phyloP scores from a whole-genome alignment of 2,113 vertebrate species.

The Rhadina sibilatrix region DNA sequence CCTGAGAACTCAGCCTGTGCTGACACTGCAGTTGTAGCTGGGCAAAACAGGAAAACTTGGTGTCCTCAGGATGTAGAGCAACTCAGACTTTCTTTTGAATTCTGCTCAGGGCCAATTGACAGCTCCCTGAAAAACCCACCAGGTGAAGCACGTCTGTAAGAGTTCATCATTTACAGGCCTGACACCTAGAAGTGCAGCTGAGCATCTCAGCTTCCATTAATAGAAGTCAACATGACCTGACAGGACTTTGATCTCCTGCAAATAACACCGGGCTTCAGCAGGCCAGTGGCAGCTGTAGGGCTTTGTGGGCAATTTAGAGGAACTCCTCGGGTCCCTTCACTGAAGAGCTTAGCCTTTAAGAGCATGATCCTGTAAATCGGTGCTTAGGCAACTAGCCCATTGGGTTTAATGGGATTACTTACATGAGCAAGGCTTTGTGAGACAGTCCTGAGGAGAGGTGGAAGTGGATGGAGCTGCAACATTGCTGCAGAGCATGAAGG shows the following conservation, averaged over 20 bases:
- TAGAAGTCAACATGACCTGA: conserved; percentile 43
- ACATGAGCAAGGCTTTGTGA: not conserved
- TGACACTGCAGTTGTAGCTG: not conserved
- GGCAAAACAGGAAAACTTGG: not conserved
- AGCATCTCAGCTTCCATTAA: conserved; percentile 14
- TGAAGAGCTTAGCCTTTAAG: conserved; percentile 52
- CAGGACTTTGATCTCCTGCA: conserved; percentile 30
- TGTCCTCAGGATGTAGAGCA: not conserved
- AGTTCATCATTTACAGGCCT: not conserved
- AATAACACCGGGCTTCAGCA: conserved; percentile 12
- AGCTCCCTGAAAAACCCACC: not conserved
- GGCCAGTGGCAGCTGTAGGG: not conserved
- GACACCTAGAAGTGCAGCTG: not conserved
- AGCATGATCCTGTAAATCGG: conserved; percentile 44
- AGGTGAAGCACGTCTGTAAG: not conserved
- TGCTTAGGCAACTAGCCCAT: conserved; percentile 45
- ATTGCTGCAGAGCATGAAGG: not conserved
- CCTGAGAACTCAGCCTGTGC: not conserved
- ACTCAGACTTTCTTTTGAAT: not conserved
- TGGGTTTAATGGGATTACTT: conserved; percentile 56
- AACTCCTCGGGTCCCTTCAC: not conserved
- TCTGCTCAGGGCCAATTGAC: not conserved
- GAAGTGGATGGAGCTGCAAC: not conserved
- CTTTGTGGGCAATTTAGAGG: not conserved
- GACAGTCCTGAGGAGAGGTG: not conserved